Percentiles rank a stretch among this genome's conserved stretches.
Evolutionary conservation across 2,797 vertebrate species (phyloP).

Genomic region (Poliocrania exsul): DNA sequence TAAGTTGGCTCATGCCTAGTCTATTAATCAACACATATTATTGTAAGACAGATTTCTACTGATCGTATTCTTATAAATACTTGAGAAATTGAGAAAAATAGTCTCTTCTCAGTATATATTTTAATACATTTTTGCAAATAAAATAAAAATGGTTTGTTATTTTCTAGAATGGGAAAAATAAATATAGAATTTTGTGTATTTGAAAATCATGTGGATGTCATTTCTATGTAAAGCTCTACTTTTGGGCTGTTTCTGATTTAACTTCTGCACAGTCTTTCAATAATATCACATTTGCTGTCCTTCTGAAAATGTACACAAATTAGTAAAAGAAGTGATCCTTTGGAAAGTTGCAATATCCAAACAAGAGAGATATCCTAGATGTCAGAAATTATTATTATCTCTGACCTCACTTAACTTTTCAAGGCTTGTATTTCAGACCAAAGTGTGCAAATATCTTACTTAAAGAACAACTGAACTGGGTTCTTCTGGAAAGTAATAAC

Average conservation of each 20-base stretch:
- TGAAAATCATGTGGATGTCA: background rate
- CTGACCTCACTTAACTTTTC: background rate
- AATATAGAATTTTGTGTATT: background rate
- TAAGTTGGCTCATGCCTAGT: background rate
- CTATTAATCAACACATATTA: background rate
- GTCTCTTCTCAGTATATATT: background rate
- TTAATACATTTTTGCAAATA: background rate
- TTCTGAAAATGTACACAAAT: background rate
- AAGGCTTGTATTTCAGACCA: background rate
- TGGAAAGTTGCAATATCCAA: background rate
- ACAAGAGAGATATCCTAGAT: background rate
- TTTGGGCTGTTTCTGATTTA: background rate
- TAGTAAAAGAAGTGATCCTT: background rate
- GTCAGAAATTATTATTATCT: background rate
- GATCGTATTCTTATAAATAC: background rate
- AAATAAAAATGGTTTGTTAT: background rate
- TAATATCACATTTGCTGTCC: background rate
- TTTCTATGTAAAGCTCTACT: background rate
- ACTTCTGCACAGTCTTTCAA: background rate
- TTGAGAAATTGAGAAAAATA: background rate
- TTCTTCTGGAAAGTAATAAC: background rate
- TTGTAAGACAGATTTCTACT: background rate
- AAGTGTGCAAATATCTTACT: background rate
- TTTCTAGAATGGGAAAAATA: background rate
- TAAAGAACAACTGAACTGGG: background rate